These are phyloP conservation scores for Brachypterus glaber DNA, from an alignment of 2,888 invertebrate genomes.

Conservation along the genomic window DNA sequence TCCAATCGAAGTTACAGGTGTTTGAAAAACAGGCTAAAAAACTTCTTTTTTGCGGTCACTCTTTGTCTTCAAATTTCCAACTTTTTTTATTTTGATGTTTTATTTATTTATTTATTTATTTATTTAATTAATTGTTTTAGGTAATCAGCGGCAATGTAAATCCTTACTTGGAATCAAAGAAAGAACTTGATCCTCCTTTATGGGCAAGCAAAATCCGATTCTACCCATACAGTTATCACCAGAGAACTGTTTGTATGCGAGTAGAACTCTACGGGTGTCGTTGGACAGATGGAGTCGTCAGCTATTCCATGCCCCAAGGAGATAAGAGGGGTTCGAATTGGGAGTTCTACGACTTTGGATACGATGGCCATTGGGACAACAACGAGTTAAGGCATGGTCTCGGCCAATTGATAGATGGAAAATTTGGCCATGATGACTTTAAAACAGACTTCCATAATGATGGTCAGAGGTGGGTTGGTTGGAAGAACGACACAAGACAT, in stretches of 20 bases:
- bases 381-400: slow-evolving; percentile 63
- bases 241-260: slow-evolving; percentile 82
- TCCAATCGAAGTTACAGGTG: no score
- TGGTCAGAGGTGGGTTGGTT: slow-evolving; percentile 81
- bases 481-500: slow-evolving; percentile 68
- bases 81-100: background rate
- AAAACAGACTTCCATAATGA: slow-evolving; percentile 50
- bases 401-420: slow-evolving; percentile 78
- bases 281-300: slow-evolving; percentile 75
- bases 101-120: slow-evolving; percentile 5
- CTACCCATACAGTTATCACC: slow-evolving; percentile 75
- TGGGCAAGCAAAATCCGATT: slow-evolving; percentile 79
- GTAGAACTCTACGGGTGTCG: slow-evolving; percentile 84
- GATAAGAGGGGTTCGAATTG: slow-evolving; percentile 70
- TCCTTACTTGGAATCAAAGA: slow-evolving; percentile 71
- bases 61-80: no score
- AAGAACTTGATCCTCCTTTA: slow-evolving; percentile 69
- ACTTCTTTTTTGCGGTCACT: no score
- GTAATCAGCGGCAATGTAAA: slow-evolving; percentile 76
- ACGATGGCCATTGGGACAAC: slow-evolving; percentile 75
- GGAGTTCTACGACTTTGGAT: slow-evolving; percentile 70
- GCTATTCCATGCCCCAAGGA: slow-evolving; percentile 83
- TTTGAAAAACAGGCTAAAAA: no score
- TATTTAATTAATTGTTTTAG: slow-evolving; percentile 48
- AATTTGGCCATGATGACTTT: slow-evolving; percentile 67